Base-by-base conservation (phyloP, 2,888 invertebrate species). In the Apotomis capreana region DNA sequence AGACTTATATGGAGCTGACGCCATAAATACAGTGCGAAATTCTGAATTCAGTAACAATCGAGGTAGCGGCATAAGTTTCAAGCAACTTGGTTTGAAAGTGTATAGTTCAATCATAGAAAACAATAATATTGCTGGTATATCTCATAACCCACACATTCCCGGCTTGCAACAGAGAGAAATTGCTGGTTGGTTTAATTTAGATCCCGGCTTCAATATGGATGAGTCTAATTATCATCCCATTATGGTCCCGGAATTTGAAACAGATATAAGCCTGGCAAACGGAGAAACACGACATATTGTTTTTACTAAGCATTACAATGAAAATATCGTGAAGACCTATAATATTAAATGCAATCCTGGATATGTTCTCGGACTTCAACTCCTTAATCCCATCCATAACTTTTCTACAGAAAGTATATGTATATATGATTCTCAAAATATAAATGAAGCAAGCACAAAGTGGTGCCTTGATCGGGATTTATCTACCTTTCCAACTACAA, bases 331-430 rank as follows among this genome's bases (percentile, higher is more conserved):
- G 0, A 93, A 95, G 79, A 94, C 93, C 5, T 95, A 96, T 76
- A 94, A 94, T 73, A 94, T 96, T 4, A 94, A 94, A 79, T 96
- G 97, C 77, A 95, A 96, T 74, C 97, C 97, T 2, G 97, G 97
- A 4, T 97, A 96, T 86, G 97, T 97, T 0, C 94, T 98, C 64
- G 98, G 98, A 5, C 95, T 99, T 59, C 98, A 98, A 87, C 94
- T 99, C 13, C 89, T 99, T 4, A 98, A 98, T 90, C 98, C 98
- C 0, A 96, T 98, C 73, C 97, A 97, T 79, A 97, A 97, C 84
- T 95, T 96, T 74, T 98, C 97, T 68, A 96, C 97, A 0, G 99
- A 99, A 90, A 94, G 95, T 78, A 96, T 99, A 72, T 94, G 95
- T 54, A 95, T 98, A 67, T 95, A 96, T 76, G 97, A 98, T 85